phyloP scores from a whole-genome alignment of 2,888 invertebrate genomes.

The Pemphredon lugubris region DNA sequence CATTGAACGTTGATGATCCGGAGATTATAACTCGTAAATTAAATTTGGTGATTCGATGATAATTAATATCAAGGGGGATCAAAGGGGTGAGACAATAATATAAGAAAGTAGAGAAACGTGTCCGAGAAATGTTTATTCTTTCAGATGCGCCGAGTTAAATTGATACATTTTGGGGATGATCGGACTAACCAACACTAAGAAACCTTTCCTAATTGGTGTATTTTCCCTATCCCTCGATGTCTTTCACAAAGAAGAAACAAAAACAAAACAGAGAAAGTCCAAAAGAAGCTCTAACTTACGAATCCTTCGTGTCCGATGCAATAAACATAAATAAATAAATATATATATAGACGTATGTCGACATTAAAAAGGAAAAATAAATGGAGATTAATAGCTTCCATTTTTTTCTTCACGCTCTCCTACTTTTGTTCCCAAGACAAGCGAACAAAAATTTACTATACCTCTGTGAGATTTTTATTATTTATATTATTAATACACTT shows the following conservation, averaged over 20 bases:
- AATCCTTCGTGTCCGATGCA: slow-evolving; percentile 61
- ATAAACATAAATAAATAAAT: slow-evolving; percentile 52
- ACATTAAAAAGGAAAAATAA: slow-evolving; percentile 46
- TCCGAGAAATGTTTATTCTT: too few species aligned
- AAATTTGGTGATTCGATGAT: too few species aligned
- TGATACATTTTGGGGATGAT: slow-evolving; percentile 1
- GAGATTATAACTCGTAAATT: too few species aligned
- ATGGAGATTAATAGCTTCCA: slow-evolving; percentile 33
- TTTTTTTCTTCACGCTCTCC: too few species aligned
- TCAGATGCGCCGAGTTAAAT: slow-evolving; percentile 66
- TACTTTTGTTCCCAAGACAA: too few species aligned
- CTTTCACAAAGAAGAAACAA: slow-evolving; percentile 16
- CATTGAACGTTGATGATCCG: too few species aligned
- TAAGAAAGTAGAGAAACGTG: too few species aligned
- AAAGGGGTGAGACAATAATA: too few species aligned
- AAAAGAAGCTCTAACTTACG: slow-evolving; percentile 49
- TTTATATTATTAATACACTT: slow-evolving; percentile 74
- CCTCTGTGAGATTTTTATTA: not conserved
- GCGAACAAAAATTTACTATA: not conserved
- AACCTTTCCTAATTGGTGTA: slow-evolving; percentile 39
- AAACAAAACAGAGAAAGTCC: not conserved
- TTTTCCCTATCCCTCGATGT: slow-evolving; percentile 45
- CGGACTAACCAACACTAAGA: slow-evolving; percentile 25
- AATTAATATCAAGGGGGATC: too few species aligned
- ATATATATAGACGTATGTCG: slow-evolving; percentile 26